Evolutionary conservation across 1,140 invertebrate species (phyloP).

Genomic region (Anadara kagoshimensis): DNA sequence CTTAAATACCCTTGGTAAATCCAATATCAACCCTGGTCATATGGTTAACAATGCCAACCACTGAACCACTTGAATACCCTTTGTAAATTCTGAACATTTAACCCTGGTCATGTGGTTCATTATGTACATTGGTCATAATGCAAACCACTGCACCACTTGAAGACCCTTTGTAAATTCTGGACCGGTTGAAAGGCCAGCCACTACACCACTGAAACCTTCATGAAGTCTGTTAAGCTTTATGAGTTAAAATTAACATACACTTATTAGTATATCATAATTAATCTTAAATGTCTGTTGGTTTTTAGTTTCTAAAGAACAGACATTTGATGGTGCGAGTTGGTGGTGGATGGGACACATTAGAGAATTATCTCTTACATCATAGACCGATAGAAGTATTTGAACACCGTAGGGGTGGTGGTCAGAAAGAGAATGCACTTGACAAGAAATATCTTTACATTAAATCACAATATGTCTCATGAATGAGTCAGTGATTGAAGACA

Average conservation of each 20-base stretch:
- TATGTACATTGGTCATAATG: too few relatives aligned
- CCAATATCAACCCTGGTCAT: too few relatives aligned
- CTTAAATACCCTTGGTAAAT: too few relatives aligned
- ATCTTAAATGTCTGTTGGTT: constrained; percentile 8
- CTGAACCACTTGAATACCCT: too few relatives aligned
- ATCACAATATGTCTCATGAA: constrained; percentile 37
- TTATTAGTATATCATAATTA: neutral
- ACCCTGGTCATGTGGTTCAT: too few relatives aligned
- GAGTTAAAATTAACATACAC: neutral
- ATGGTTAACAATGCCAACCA: too few relatives aligned
- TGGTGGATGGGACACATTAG: constrained; percentile 96
- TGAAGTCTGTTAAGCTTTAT: too few relatives aligned
- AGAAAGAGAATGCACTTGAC: constrained; percentile 33
- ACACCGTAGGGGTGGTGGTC: constrained; percentile 50
- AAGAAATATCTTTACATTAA: constrained; percentile 52
- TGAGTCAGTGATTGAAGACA: too few relatives aligned
- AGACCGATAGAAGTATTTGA: constrained; percentile 84
- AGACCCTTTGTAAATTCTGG: too few relatives aligned
- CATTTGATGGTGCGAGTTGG: constrained; percentile 99
- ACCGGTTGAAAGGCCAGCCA: too few relatives aligned
- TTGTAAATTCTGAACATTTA: too few relatives aligned
- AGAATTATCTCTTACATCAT: constrained; percentile 96
- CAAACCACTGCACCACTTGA: too few relatives aligned
- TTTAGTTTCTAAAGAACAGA: constrained; percentile 66
- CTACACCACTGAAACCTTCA: neutral